phyloP scores from a whole-genome alignment of 2,113 vertebrate species.

The Copsychus sechellarum region DNA sequence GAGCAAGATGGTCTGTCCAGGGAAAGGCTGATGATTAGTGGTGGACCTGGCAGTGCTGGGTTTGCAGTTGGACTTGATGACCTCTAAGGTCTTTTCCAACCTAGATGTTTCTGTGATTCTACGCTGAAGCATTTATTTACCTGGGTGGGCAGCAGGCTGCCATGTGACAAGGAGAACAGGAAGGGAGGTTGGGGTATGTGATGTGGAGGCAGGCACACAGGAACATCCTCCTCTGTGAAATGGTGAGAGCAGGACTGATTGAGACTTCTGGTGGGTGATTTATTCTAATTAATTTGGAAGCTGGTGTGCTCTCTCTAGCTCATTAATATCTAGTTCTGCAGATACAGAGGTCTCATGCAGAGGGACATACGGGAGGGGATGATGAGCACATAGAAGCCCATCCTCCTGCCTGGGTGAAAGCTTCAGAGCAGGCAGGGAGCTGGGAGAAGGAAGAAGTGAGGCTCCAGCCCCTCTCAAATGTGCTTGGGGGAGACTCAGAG shows the following conservation, averaged over 20 bases:
- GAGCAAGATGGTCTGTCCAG: neutral
- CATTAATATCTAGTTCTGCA: neutral
- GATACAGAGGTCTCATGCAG: neutral
- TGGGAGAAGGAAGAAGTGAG: neutral
- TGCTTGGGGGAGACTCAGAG: rapidly evolving
- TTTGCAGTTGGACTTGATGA: rapidly evolving
- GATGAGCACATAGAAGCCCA: neutral
- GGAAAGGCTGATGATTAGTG: neutral
- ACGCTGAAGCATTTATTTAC: neutral
- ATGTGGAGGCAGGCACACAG: neutral
- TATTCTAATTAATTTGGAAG: slow-evolving; percentile 9
- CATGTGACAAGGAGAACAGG: rapidly evolving
- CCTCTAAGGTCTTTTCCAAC: neutral
- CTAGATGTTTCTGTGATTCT: neutral
- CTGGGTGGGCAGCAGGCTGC: neutral
- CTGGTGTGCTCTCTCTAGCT: neutral
- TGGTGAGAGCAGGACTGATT: neutral
- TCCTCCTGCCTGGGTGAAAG: neutral
- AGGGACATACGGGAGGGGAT: neutral
- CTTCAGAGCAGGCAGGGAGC: neutral
- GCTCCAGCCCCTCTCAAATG: neutral
- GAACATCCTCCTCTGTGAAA: neutral
- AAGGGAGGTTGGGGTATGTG: rapidly evolving
- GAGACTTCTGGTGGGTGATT: neutral
- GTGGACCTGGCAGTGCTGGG: neutral